Evolutionary conservation across 2,888 invertebrate species (phyloP).

Genomic region (Lithophane leautieri): DNA sequence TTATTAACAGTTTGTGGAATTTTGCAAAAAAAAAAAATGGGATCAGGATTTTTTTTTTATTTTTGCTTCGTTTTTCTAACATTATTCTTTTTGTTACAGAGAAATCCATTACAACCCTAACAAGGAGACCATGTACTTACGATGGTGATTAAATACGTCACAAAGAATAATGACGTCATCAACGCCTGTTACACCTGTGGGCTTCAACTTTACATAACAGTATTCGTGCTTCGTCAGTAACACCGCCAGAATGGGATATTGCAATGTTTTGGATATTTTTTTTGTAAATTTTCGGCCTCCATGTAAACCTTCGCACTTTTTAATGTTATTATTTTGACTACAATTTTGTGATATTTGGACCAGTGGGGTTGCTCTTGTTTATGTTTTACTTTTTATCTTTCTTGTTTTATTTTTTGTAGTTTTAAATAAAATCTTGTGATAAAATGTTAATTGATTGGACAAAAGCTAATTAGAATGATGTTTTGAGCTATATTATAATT

Average conservation of each 20-base stretch:
- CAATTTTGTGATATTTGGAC: slow-evolving; percentile 62
- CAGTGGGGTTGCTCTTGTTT: slow-evolving; percentile 53
- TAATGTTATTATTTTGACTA: slow-evolving; percentile 54
- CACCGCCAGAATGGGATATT: slow-evolving; percentile 87
- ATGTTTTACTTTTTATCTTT: slow-evolving; percentile 27
- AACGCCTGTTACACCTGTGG: slow-evolving; percentile 57
- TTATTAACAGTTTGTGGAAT: slow-evolving; percentile 49
- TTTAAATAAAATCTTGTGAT: slow-evolving; percentile 48
- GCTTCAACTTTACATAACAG: slow-evolving; percentile 84
- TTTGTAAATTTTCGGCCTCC: slow-evolving; percentile 62
- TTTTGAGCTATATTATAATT: slow-evolving; percentile 22
- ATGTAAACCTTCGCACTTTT: slow-evolving; percentile 53
- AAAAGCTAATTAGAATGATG: slow-evolving; percentile 26
- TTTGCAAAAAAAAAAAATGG: slow-evolving; percentile 31
- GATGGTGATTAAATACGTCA: slow-evolving; percentile 80
- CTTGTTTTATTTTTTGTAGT: slow-evolving; percentile 28
- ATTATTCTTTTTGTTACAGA: slow-evolving; percentile 82
- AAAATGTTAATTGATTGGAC: slow-evolving; percentile 29
- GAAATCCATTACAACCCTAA: slow-evolving; percentile 85
- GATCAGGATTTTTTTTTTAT: slow-evolving; percentile 24
- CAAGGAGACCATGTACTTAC: slow-evolving; percentile 85
- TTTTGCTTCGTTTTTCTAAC: slow-evolving; percentile 26
- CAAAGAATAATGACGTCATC: slow-evolving; percentile 64
- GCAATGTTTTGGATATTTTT: slow-evolving; percentile 76
- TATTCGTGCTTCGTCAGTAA: slow-evolving; percentile 88